phyloP scores from a whole-genome alignment of 2,888 invertebrate species.

The Hydrotaea diabolus region DNA sequence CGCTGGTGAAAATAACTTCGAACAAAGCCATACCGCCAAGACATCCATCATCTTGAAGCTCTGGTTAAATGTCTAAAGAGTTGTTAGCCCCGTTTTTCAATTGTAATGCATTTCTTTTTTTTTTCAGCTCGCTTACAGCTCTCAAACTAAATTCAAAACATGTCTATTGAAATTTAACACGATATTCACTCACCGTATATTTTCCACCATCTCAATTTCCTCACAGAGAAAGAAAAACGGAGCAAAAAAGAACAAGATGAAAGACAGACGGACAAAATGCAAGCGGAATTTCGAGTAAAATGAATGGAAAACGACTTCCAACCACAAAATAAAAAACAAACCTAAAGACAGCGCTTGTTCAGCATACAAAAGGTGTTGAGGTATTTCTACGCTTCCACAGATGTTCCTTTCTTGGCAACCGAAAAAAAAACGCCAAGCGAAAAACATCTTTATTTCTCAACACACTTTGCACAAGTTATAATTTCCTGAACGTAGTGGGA shows the following conservation, averaged over 20 bases:
- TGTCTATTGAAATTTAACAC: slow-evolving; percentile 40
- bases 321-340: slow-evolving; percentile 12
- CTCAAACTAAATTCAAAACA: slow-evolving; percentile 25
- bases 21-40: too few relatives aligned
- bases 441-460: background rate
- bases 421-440: background rate
- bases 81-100: slow-evolving; percentile 1
- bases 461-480: slow-evolving; percentile 43
- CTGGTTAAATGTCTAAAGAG: background rate
- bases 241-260: slow-evolving; percentile 8
- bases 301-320: slow-evolving; percentile 8
- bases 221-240: slow-evolving; percentile 14
- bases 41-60: too few relatives aligned
- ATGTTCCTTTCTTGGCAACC: slow-evolving; percentile 33
- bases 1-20: too few relatives aligned
- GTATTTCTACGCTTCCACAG: slow-evolving; percentile 25
- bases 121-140: background rate
- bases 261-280: background rate
- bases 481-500: slow-evolving; percentile 56
- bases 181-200: background rate
- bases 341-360: too few relatives aligned
- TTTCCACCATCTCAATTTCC: slow-evolving; percentile 47
- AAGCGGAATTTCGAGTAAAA: background rate
- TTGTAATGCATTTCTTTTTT: too few relatives aligned
- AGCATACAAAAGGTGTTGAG: slow-evolving; percentile 50